A percentile compares a stretch with the other conserved stretches of the same genome.
Conservation (phyloP, 2,113 vertebrate genomes). For the Solenodon paradoxus region DNA sequence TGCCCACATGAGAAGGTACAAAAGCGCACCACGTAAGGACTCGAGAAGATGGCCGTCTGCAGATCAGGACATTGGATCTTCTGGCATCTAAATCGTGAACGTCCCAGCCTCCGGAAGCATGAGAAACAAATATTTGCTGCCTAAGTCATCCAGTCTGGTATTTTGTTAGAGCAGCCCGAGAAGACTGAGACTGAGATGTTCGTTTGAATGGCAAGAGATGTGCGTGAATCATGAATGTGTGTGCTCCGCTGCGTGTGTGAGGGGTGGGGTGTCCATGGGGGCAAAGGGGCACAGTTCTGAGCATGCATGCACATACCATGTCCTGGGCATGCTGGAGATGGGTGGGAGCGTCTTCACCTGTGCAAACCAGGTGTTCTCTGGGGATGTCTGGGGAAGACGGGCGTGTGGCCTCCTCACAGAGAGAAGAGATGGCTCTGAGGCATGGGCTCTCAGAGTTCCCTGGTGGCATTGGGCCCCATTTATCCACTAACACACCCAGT, state of each 20-base stretch:
- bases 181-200: not conserved
- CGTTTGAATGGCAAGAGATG: not conserved
- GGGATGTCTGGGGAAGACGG: fast-evolving
- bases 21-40: not conserved
- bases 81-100: not conserved
- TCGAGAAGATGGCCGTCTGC: not conserved
- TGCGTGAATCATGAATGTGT: fast-evolving
- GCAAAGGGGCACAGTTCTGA: not conserved
- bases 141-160: not conserved
- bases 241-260: not conserved
- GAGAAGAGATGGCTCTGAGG: not conserved
- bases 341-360: not conserved
- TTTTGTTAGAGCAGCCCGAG: not conserved
- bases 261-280: not conserved
- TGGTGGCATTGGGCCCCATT: fast-evolving
- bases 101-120: not conserved
- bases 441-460: not conserved
- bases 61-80: not conserved
- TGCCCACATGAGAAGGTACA: not conserved
- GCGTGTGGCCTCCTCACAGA: fast-evolving
- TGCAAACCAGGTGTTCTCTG: not conserved
- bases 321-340: not conserved
- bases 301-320: not conserved
- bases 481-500: not conserved
- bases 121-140: not conserved